phyloP scores from a whole-genome alignment of 2,113 vertebrate genomes.

The Pomatorhinus ruficollis region DNA sequence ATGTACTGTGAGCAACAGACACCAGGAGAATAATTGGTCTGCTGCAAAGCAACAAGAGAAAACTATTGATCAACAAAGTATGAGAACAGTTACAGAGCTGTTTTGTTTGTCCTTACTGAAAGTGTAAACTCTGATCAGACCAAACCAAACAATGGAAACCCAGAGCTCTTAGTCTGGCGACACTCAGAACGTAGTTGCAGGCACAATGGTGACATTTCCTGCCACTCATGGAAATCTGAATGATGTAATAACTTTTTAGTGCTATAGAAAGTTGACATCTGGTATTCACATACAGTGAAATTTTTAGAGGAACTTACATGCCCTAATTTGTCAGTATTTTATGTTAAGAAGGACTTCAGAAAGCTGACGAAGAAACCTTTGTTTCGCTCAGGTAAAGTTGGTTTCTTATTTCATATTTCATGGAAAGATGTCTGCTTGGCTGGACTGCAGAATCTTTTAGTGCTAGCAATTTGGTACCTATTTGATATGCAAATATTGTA shows the following conservation, averaged over 20 bases:
- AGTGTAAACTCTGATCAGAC: neutral
- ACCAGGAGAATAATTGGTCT: neutral
- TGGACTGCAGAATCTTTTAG: neutral
- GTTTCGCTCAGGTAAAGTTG: neutral
- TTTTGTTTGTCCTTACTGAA: neutral
- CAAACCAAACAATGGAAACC: neutral
- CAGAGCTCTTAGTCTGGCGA: neutral
- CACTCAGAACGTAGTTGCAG: neutral
- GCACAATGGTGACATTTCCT: neutral
- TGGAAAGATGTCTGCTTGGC: neutral
- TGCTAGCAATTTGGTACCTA: neutral
- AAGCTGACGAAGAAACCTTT: neutral
- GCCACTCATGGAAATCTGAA: neutral
- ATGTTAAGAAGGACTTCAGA: neutral
- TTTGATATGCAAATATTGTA: neutral
- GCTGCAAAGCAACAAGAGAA: neutral
- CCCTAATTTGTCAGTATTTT: neutral
- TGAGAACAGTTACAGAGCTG: neutral
- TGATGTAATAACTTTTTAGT: neutral
- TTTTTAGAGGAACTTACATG: neutral
- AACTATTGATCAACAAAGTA: neutral
- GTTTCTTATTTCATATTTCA: neutral
- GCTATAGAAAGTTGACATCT: neutral
- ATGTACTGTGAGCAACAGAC: fast-evolving
- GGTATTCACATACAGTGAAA: neutral